Evolutionary conservation across 2,888 invertebrate genomes (phyloP), one percentile per base, ranked within the genome.

Genomic region (Aquatica leii): DNA sequence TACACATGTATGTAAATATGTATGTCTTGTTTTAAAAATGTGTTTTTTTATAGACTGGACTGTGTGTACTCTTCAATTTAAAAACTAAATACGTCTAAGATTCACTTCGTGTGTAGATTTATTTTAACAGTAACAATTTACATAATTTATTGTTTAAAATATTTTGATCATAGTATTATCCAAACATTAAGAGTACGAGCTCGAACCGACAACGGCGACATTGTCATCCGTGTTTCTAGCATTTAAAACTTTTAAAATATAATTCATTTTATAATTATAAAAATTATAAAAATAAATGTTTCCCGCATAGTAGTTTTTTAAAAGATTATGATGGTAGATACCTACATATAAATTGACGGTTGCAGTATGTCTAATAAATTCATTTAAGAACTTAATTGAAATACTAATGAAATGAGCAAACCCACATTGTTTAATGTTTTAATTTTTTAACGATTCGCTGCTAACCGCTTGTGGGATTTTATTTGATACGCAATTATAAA

Each of bases 371-470:
- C 66, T 65, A 66, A 68, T 68, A 68, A 68, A 68, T 68, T 66
- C 68, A 68, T 68, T 68, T 66, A 68, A 59, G 55, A 65, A 54
- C 59, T 68, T 68, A 68, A 68, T 68, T 68, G 68, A 68, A 66
- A 68, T 68, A 68, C 63, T 66, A 68, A 68, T 68, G 64, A 66
- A 66, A 66, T 58, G 58, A 65, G 66, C 63, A 68, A 68, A 68
- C 68, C 68, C 68, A 68, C 68, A 68, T 68, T 68, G 66, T 68
- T 65, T 66, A 60, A 60, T 53, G 65, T 65, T 65, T 65, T 65
- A 65, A 65, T 60, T 65, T 65, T 60, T 65, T 65, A 65, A 60
- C 60, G 59, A 65, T 65, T 65, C 56, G 51, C 37, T 49, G 54
- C 50, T 57, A 41, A 57, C 31, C 34, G 46, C 46, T 24, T 48